Percentiles rank a stretch among this genome's conserved stretches.
These are phyloP conservation scores for Ivindomyrus marchei DNA, from an alignment of 2,113 vertebrate genomes.

Conservation along the genomic window DNA sequence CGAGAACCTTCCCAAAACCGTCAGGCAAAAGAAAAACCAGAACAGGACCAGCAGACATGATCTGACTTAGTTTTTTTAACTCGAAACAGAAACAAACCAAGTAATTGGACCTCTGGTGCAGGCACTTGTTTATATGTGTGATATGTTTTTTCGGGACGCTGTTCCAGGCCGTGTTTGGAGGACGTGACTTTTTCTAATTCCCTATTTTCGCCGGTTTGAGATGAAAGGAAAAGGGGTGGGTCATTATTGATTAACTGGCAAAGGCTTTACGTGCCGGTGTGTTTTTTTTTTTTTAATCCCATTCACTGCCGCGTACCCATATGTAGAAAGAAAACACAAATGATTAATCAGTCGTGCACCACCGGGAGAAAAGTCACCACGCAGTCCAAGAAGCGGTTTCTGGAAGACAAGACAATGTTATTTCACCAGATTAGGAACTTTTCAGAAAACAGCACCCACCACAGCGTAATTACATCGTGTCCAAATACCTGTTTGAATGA, in stretches of 20 bases:
- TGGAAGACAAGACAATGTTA: slow-evolving; percentile 1
- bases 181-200: not conserved
- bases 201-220: not conserved
- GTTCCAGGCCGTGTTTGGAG: not conserved
- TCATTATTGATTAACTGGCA: slow-evolving; percentile 10
- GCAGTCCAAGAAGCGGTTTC: not conserved
- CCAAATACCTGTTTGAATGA: not conserved
- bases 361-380: no score
- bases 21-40: not conserved
- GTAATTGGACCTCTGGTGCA: not conserved
- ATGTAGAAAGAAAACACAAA: not conserved
- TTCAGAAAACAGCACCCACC: not conserved
- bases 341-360: not conserved
- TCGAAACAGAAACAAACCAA: not conserved
- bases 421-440: not conserved
- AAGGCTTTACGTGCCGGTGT: not conserved
- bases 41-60: not conserved
- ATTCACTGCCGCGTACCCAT: not conserved
- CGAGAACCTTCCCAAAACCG: not conserved
- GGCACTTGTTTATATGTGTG: not conserved
- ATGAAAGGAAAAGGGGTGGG: not conserved
- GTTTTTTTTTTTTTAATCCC: not conserved
- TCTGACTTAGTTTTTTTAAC: not conserved
- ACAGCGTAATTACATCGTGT: not conserved
- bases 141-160: not conserved